Evolutionary conservation across 2,797 vertebrate genomes (phyloP).

Genomic region (Threskiornis aethiopicus): DNA sequence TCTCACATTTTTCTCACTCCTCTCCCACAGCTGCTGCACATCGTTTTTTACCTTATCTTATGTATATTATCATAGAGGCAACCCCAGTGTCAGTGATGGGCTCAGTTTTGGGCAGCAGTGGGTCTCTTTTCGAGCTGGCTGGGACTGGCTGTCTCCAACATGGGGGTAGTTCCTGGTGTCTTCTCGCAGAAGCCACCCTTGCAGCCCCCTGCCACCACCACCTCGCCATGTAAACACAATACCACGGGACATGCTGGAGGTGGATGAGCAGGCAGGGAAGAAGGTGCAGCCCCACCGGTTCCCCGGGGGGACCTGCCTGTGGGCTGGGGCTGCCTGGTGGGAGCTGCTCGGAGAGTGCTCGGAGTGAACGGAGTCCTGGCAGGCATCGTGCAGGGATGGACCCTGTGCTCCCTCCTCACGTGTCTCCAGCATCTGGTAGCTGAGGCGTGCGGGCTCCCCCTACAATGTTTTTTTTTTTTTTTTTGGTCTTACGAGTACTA

Average conservation of each 20-base stretch:
- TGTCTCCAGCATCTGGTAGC: neutral
- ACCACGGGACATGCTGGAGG: neutral
- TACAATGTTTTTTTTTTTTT: neutral
- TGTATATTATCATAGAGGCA: neutral
- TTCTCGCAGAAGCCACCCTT: neutral
- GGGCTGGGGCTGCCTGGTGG: neutral
- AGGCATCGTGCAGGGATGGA: neutral
- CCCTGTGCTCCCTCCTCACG: neutral
- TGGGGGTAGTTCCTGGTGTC: neutral
- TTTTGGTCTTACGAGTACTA: neutral
- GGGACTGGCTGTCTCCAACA: neutral
- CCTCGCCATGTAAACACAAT: rapidly evolving
- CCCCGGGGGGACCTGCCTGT: neutral
- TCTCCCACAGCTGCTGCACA: neutral
- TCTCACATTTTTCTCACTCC: neutral
- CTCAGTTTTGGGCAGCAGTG: neutral
- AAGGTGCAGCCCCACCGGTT: neutral
- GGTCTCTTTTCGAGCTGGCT: neutral
- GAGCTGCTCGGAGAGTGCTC: neutral
- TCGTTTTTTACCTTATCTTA: neutral
- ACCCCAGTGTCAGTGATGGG: neutral
- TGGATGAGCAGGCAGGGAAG: neutral
- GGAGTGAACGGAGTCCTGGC: neutral
- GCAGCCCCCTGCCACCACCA: neutral
- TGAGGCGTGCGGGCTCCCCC: neutral